These are phyloP conservation scores for Eurytoma californica DNA, from an alignment of 2,888 invertebrate genomes.

Conservation along the genomic window DNA sequence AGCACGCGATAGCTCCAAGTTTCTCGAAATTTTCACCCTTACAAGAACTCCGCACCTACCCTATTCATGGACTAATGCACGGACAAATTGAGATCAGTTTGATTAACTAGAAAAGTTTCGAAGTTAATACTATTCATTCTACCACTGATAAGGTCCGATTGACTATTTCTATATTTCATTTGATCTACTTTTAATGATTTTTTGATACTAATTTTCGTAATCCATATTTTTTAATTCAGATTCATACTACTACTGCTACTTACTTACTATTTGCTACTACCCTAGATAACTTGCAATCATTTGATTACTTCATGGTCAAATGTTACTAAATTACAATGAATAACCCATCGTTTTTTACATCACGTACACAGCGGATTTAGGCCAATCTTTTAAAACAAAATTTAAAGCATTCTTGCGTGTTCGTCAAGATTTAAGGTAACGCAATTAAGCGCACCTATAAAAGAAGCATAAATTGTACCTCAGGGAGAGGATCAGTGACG, in stretches of 20 bases:
- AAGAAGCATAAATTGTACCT: constrained; percentile 56
- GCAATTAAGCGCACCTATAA: not conserved
- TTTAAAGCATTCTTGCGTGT: too few species aligned
- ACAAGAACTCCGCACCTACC: not conserved
- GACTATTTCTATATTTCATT: not conserved
- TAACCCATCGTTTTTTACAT: not conserved
- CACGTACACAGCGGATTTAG: too few species aligned
- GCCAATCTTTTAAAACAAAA: too few species aligned
- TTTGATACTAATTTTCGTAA: too few species aligned
- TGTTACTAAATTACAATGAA: not conserved
- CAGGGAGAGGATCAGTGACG: constrained; percentile 57
- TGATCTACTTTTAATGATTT: not conserved
- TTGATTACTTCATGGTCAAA: not conserved
- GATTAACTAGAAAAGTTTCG: constrained; percentile 50
- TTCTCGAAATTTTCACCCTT: constrained; percentile 23
- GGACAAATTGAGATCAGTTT: constrained; percentile 42
- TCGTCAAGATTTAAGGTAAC: not conserved
- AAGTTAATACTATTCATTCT: constrained; percentile 7
- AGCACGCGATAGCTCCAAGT: constrained; percentile 37
- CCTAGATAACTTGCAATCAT: too few species aligned
- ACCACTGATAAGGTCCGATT: constrained; percentile 5
- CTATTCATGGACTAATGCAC: constrained; percentile 9
- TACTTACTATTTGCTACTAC: too few species aligned
- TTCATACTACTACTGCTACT: too few species aligned
- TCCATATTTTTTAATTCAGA: too few species aligned